Evolutionary conservation across 2,888 invertebrate species (phyloP).

Genomic region (Desoria tigrina): DNA sequence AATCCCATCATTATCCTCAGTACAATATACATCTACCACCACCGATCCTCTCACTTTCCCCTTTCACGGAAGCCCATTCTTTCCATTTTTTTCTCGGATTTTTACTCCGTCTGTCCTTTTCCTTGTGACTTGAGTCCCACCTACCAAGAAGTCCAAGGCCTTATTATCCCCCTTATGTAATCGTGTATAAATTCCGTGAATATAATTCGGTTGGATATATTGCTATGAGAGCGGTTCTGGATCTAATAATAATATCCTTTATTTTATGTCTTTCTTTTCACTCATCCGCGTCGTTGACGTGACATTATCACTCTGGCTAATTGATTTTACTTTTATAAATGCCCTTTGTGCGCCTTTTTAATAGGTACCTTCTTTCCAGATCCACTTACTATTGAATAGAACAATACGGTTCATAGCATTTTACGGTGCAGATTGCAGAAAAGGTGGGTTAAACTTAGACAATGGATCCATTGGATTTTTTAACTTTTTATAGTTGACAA

Average conservation of each 20-base stretch:
- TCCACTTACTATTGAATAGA: background rate
- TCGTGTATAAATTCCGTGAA: too few relatives aligned
- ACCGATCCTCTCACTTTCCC: too few relatives aligned
- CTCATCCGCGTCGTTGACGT: slow-evolving; percentile 20
- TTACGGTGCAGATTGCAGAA: too few relatives aligned
- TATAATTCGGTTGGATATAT: background rate
- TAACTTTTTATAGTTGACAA: too few relatives aligned
- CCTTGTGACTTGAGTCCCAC: too few relatives aligned
- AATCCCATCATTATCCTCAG: slow-evolving; percentile 11
- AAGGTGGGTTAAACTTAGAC: too few relatives aligned
- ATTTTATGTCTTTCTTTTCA: background rate
- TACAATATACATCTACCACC: too few relatives aligned
- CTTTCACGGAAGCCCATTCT: slow-evolving; percentile 25
- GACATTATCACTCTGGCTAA: slow-evolving; percentile 43
- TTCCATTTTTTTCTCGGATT: slow-evolving; percentile 27
- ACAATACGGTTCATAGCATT: too few relatives aligned
- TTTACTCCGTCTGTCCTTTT: background rate
- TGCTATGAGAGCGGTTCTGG: background rate
- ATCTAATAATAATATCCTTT: background rate
- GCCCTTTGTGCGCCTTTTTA: background rate
- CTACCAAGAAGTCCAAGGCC: too few relatives aligned
- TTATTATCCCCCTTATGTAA: too few relatives aligned
- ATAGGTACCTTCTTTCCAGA: background rate
- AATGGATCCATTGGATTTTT: too few relatives aligned
- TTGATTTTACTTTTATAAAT: slow-evolving; percentile 30